Base-by-base conservation (phyloP, 2,113 vertebrate genomes). In the Cyanistes caeruleus region DNA sequence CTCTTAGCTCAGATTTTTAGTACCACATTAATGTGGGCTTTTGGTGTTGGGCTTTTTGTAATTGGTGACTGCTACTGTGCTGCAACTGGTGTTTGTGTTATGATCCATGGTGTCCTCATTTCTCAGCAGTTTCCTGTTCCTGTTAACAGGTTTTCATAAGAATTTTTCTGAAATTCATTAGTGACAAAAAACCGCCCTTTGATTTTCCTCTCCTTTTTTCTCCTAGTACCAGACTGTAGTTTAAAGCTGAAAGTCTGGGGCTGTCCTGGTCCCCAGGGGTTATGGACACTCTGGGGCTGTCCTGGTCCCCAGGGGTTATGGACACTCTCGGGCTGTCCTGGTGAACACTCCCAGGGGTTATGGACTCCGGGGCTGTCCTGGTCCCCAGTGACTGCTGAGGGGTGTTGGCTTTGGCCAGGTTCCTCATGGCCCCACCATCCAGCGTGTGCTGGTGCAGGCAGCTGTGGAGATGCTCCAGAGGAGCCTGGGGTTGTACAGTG, bases 51-150 rank as follows among this genome's bases (percentile, higher is more conserved):
- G 30, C 37, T 67, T 27, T 17, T 25, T 37, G 15, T 27, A 48
- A 20, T 0, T 21, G 49, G 13, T 69, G 33, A 19, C 14, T 35
- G 51, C 15, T 21, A 1, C 2, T 0, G 0, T 81, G 46, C 53
- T 10, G 30, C 43, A 60, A 11, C 18, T 20, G 7, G 6, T 7
- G 21, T 46, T 46, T 16, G 68, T 67, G 59, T 30, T 21, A 7
- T 2, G 39, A 28, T 9, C 13, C 0, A 2, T 30, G 69, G 23
- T 60, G 81, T 77, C 12, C 44, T 59, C 0, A 0, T 7, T 44
- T 37, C 60, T 62, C 1, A 8, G 46, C 74, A 11, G 51, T 58
- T 91, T 70, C 70, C 75, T 85, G 43, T 23, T 51, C 48, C 80
- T 73, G 23, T 27, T 63, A 16, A 33, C 19, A 62, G 46, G 7